Evolutionary conservation across 1,140 invertebrate species (phyloP).

Genomic region (Apis cerana): DNA sequence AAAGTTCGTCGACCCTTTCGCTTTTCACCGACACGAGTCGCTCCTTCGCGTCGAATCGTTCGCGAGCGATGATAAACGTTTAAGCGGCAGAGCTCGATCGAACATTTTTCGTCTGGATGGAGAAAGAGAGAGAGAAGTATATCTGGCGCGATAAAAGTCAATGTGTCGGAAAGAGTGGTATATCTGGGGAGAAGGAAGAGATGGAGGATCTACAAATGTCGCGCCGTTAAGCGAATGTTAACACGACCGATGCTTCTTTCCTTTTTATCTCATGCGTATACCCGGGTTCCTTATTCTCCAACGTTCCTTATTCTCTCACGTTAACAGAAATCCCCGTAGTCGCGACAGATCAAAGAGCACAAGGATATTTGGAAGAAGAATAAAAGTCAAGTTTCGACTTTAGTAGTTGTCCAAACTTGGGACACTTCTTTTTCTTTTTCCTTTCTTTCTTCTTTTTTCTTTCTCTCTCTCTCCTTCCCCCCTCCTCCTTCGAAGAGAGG

Average conservation of each 20-base stretch:
- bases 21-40: too few relatives aligned
- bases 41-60: too few relatives aligned
- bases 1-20: neutral
- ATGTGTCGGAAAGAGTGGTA: conserved; percentile 34
- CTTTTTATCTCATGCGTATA: too few relatives aligned
- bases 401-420: too few relatives aligned
- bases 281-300: neutral
- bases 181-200: neutral
- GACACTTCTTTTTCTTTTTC: too few relatives aligned
- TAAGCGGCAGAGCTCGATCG: too few relatives aligned
- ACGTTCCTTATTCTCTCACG: neutral
- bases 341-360: neutral
- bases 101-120: neutral
- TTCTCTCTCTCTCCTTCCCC: too few relatives aligned
- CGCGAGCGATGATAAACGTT: too few relatives aligned
- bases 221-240: conserved; percentile 27
- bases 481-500: neutral
- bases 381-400: conserved; percentile 32
- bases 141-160: conserved; percentile 38
- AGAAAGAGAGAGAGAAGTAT: neutral
- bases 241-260: neutral
- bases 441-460: neutral
- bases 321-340: conserved; percentile 5
- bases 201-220: conserved; percentile 13
- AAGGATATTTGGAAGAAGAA: conserved; percentile 32